Conservation (phyloP, 1,140 invertebrate species). For the Papilio glaucus region DNA sequence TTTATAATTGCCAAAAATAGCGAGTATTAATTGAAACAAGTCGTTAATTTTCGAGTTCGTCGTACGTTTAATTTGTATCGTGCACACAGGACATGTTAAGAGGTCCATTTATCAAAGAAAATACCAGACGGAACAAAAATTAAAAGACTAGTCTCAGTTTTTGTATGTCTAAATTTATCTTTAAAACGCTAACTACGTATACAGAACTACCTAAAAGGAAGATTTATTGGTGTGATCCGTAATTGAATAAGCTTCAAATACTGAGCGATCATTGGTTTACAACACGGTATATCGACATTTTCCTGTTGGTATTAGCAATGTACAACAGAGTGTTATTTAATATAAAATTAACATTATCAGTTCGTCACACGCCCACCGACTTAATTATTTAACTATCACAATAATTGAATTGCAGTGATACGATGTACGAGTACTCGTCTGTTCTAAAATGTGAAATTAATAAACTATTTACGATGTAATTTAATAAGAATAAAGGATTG, state of each 20-base stretch:
- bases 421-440: background rate
- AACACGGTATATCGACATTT: background rate
- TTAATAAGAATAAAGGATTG: no score
- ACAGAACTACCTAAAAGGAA: no score
- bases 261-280: background rate
- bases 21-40: conserved; percentile 37
- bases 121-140: background rate
- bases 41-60: conserved; percentile 19
- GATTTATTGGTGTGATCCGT: no score
- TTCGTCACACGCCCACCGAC: background rate
- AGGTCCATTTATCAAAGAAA: background rate
- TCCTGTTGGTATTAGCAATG: background rate
- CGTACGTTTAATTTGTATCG: background rate
- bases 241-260: background rate
- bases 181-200: background rate
- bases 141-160: no score
- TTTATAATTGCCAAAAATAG: conserved; percentile 44
- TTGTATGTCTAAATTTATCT: no score
- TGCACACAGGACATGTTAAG: background rate
- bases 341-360: background rate
- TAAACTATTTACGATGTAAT: no score
- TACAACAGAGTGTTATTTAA: background rate
- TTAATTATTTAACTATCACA: background rate
- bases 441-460: no score
- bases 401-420: background rate